phyloP scores from a whole-genome alignment of 2,797 vertebrate species.

The Gallinago solitaria region DNA sequence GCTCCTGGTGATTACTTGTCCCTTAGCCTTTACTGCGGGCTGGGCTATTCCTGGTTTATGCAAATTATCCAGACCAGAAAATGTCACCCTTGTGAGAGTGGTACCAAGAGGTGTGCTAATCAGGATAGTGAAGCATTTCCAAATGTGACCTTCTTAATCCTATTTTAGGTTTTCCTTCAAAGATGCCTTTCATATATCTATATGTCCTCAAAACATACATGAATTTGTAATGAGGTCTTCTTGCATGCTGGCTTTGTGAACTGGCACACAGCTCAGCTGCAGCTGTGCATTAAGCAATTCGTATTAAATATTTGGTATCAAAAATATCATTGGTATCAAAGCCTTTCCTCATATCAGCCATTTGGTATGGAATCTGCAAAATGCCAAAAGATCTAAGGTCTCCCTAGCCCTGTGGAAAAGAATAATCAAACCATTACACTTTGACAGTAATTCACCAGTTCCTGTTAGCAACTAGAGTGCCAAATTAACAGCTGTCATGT shows the following conservation, averaged over 20 bases:
- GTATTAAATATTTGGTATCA: neutral
- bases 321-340: neutral
- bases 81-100: neutral
- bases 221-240: neutral
- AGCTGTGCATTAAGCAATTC: neutral
- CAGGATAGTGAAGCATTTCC: neutral
- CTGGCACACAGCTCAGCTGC: neutral
- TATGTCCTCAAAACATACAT: neutral
- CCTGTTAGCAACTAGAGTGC: neutral
- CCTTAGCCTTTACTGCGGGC: neutral
- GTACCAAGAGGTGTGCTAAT: neutral
- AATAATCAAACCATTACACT: neutral
- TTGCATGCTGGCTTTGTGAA: neutral
- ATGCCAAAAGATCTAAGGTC: neutral
- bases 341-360: neutral
- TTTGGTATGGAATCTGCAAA: neutral
- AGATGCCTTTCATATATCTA: neutral
- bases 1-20: neutral
- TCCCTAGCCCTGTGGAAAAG: neutral
- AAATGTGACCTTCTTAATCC: neutral
- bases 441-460: neutral
- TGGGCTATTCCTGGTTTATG: neutral
- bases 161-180: neutral
- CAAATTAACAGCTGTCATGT: neutral
- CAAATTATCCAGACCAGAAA: neutral